Percentiles rank a stretch among this genome's conserved stretches.
These are phyloP conservation scores for Lepidocyrtinus sp. DNA, from an alignment of 2,888 invertebrate species.

Conservation along the genomic window DNA sequence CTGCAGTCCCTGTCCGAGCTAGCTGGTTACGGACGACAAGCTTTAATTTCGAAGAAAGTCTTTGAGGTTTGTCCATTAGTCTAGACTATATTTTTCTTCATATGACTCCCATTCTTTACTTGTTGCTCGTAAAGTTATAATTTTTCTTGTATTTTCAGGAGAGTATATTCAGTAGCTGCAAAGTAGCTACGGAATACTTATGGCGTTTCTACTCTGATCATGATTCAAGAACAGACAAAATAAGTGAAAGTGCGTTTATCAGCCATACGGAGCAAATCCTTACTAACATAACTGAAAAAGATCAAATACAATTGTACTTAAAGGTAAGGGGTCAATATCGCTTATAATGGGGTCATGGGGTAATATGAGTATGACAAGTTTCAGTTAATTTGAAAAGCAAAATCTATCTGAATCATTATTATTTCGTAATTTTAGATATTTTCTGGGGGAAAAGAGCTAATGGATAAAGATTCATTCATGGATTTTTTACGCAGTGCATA, in stretches of 20 bases:
- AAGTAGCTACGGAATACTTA: conserved; percentile 50
- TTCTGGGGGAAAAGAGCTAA: conserved; percentile 66
- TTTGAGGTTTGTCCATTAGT: no score
- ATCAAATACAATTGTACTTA: conserved; percentile 72
- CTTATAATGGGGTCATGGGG: no score
- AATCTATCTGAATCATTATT: no score
- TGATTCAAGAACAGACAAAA: conserved; percentile 74
- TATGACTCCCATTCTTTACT: no score
- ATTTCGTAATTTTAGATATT: conserved; percentile 65
- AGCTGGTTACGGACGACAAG: conserved; percentile 41
- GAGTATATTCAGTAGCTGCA: conserved; percentile 77
- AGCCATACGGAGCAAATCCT: conserved; percentile 82
- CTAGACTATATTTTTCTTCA: no score
- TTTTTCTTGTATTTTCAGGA: no score
- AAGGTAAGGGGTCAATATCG: conserved; percentile 71
- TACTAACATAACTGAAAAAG: conserved; percentile 73
- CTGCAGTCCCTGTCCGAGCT: conserved; percentile 40
- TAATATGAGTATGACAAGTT: no score
- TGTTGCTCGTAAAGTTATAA: no score
- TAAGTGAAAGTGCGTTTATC: conserved; percentile 77
- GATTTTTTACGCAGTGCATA: conserved; percentile 69
- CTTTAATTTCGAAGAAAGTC: conserved; percentile 27
- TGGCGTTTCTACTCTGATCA: conserved; percentile 59
- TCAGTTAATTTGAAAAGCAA: no score
- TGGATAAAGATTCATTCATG: conserved; percentile 63